Evolutionary conservation across 1,140 invertebrate genomes (phyloP).

Genomic region (Tribolium castaneum): DNA sequence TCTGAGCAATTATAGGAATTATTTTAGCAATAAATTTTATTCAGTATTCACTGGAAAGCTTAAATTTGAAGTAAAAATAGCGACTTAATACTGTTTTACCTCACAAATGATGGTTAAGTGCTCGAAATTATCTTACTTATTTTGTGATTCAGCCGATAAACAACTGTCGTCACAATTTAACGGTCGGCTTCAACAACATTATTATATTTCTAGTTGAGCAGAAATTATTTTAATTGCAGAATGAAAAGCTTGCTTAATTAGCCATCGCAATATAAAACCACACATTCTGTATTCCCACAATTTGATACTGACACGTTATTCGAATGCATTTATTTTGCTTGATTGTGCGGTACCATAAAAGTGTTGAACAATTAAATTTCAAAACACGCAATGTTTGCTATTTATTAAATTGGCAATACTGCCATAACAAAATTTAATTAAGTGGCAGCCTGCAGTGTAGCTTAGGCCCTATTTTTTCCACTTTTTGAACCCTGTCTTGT

Average conservation of each 20-base stretch:
- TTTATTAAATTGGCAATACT: conserved; percentile 15
- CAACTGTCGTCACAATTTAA: not conserved
- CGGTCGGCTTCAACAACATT: not conserved
- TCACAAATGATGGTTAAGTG: not conserved
- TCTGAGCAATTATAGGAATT: no score
- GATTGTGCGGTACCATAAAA: conserved; percentile 8
- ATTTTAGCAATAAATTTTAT: no score
- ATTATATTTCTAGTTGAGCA: not conserved
- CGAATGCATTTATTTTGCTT: not conserved
- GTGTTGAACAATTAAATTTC: conserved; percentile 22
- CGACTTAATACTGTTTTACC: not conserved
- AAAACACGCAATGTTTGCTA: conserved; percentile 1
- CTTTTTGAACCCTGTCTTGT: not conserved
- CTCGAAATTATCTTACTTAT: not conserved
- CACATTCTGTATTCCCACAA: no score
- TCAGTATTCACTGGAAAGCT: no score
- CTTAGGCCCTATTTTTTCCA: not conserved
- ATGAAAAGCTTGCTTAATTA: not conserved
- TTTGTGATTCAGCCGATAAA: not conserved
- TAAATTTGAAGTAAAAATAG: not conserved
- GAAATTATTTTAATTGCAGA: not conserved
- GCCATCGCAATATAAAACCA: not conserved
- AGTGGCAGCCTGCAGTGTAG: not conserved
- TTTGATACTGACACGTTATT: not conserved
- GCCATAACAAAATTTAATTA: not conserved